Evolutionary conservation across 2,888 invertebrate genomes (phyloP).

Genomic region (Apotomis capreana): DNA sequence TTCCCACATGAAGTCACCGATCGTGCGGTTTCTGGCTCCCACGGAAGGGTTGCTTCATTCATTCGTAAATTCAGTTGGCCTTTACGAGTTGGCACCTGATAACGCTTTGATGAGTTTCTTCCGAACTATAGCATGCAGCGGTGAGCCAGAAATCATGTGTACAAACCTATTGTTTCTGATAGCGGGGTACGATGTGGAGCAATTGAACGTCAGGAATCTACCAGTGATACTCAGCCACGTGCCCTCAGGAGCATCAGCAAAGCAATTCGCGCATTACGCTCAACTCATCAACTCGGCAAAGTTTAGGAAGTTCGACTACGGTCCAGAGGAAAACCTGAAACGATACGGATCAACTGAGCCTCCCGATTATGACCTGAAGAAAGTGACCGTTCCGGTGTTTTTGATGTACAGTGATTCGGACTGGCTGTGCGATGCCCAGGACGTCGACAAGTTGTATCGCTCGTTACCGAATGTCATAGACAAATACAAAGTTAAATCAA

Average conservation of each 20-base stretch:
- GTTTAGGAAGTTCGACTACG: slow-evolving; percentile 66
- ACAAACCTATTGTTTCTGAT: slow-evolving; percentile 83
- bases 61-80: slow-evolving; percentile 68
- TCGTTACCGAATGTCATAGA: slow-evolving; percentile 81
- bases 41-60: slow-evolving; percentile 55
- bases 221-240: slow-evolving; percentile 80
- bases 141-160: slow-evolving; percentile 80
- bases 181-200: slow-evolving; percentile 81
- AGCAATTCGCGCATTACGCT: slow-evolving; percentile 81
- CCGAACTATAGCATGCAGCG: slow-evolving; percentile 72
- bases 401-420: slow-evolving; percentile 81
- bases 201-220: slow-evolving; percentile 83
- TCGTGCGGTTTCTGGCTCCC: slow-evolving; percentile 62
- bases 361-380: slow-evolving; percentile 61
- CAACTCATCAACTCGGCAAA: slow-evolving; percentile 70
- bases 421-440: slow-evolving; percentile 84
- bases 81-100: slow-evolving; percentile 87
- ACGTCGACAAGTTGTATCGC: slow-evolving; percentile 79
- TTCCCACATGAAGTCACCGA: slow-evolving; percentile 65
- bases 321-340: slow-evolving; percentile 55
- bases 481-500: slow-evolving; percentile 80
- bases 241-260: slow-evolving; percentile 81
- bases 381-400: slow-evolving; percentile 62
- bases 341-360: slow-evolving; percentile 60
- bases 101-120: slow-evolving; percentile 72